Conservation (phyloP, 2,113 vertebrate species). For the Gasterosteus nipponicus region DNA sequence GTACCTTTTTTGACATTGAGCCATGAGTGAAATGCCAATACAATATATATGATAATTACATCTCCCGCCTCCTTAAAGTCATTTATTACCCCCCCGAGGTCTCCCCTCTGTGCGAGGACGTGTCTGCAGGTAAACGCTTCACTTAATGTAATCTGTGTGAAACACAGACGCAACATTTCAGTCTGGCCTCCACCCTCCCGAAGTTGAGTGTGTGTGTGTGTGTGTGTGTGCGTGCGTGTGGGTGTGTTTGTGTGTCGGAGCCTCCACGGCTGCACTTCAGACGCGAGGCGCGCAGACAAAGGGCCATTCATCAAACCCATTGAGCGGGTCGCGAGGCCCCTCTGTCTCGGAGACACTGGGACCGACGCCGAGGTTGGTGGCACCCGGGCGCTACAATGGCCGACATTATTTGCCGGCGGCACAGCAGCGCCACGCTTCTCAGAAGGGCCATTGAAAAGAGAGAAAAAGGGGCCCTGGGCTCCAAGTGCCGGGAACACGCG, state of each 20-base stretch:
- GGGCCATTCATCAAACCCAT: slow-evolving; percentile 63
- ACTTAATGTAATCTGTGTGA: slow-evolving; percentile 51
- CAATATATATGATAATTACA: slow-evolving; percentile 78
- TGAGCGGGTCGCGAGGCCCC: slow-evolving; percentile 42
- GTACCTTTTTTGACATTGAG: slow-evolving; percentile 59
- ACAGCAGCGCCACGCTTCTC: slow-evolving; percentile 19
- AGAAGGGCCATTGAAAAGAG: slow-evolving; percentile 28
- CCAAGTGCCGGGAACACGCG: slow-evolving; percentile 14
- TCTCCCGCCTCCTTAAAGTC: slow-evolving; percentile 60
- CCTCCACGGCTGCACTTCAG: slow-evolving; percentile 64
- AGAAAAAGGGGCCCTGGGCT: slow-evolving; percentile 1
- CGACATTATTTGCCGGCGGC: slow-evolving; percentile 65
- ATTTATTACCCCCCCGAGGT: slow-evolving; percentile 57
- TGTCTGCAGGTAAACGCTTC: slow-evolving; percentile 35
- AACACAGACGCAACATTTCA: slow-evolving; percentile 29
- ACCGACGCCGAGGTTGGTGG: slow-evolving; percentile 58
- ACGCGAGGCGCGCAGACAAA: slow-evolving; percentile 73
- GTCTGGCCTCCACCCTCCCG: slow-evolving; percentile 32
- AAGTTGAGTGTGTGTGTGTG: slow-evolving; percentile 17
- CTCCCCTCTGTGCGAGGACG: slow-evolving; percentile 26
- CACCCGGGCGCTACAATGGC: slow-evolving; percentile 62
- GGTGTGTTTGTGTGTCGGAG: slow-evolving; percentile 22
- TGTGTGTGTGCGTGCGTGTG: slow-evolving; percentile 2
- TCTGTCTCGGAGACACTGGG: slow-evolving; percentile 62
- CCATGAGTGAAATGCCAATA: slow-evolving; percentile 58